A percentile compares a stretch with the other conserved stretches of the same genome.
phyloP scores from a whole-genome alignment of 92 coral and sea anemone genomes.

The Scolanthus callimorphus region DNA sequence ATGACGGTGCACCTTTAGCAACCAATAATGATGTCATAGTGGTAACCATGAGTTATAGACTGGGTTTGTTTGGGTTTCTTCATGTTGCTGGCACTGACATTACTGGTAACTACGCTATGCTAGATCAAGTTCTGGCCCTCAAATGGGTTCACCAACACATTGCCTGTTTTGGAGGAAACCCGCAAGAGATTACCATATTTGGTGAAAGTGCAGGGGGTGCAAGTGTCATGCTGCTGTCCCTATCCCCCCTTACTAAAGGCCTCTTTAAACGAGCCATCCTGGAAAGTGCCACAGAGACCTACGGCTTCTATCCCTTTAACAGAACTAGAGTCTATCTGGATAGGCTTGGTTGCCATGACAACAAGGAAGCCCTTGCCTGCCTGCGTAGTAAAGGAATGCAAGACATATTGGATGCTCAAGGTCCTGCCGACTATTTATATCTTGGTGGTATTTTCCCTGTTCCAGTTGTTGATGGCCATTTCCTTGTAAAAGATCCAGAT shows the following conservation, averaged over 20 bases:
- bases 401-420: not conserved
- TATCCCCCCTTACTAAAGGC: conserved; percentile 2
- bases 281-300: conserved; percentile 1
- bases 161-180: conserved; percentile 2
- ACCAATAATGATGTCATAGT: conserved; percentile 45
- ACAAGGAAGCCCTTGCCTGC: not conserved
- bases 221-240: not conserved
- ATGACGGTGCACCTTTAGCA: conserved; percentile 15
- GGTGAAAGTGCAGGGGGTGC: conserved; percentile 6
- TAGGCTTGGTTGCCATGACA: not conserved
- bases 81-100: conserved; percentile 46
- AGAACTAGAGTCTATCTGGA: not conserved
- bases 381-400: not conserved
- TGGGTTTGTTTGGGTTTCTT: conserved; percentile 52
- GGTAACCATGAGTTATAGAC: conserved; percentile 48
- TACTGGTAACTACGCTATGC: conserved; percentile 46
- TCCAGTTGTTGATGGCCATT: not conserved
- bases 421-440: not conserved
- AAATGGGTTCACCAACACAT: conserved; percentile 3
- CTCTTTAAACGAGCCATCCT: not conserved
- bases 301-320: not conserved
- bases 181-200: not conserved
- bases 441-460: conserved; percentile 2
- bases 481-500: conserved; percentile 1
- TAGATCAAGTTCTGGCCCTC: conserved; percentile 36